Conservation (phyloP, 2,888 invertebrate species). For the Eutolmus rufibarbis region DNA sequence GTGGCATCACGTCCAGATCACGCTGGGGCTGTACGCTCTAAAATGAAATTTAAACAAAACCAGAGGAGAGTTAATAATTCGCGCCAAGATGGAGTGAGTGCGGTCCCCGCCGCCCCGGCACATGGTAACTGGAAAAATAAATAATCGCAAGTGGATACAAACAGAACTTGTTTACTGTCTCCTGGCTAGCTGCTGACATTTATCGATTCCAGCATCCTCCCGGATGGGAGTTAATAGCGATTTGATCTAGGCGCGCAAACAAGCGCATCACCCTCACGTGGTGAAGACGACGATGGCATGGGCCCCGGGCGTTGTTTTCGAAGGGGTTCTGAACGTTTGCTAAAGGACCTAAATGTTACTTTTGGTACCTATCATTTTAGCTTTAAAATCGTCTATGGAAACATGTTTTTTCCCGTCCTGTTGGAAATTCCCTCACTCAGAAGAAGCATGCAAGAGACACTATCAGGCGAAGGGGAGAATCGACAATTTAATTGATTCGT, state of each 20-base stretch:
- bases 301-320: neutral
- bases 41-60: constrained; percentile 31
- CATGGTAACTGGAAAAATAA: constrained; percentile 12
- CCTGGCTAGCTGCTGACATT: neutral
- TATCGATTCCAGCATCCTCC: neutral
- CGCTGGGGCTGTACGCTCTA: neutral
- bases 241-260: neutral
- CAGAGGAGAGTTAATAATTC: constrained; percentile 19
- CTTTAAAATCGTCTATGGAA: neutral
- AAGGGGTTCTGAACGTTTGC: neutral
- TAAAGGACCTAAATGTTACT: neutral
- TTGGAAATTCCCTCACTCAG: neutral
- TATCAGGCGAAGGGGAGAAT: neutral
- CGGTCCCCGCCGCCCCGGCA: neutral
- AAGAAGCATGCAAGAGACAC: neutral
- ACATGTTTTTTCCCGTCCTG: neutral
- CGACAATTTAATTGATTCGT: neutral
- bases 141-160: neutral
- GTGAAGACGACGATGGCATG: neutral
- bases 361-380: neutral
- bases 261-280: neutral
- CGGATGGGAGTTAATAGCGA: neutral
- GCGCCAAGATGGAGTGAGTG: neutral
- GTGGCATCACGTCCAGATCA: constrained; percentile 22
- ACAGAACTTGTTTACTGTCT: neutral